Evolutionary conservation across 2,113 vertebrate genomes (phyloP).

Genomic region (Neoarius graeffei): DNA sequence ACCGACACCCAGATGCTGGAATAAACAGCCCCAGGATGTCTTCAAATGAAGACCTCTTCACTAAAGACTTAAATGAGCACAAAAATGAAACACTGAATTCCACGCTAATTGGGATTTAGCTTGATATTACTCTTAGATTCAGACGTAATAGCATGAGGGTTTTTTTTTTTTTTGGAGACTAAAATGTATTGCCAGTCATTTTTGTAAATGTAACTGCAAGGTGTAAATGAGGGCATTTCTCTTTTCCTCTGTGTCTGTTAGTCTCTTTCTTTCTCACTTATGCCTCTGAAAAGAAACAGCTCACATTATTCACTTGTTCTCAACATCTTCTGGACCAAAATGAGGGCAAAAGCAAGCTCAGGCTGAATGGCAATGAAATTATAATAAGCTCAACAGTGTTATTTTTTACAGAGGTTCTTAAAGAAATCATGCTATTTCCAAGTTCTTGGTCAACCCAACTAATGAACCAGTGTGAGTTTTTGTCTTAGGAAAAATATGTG

Average conservation of each 20-base stretch:
- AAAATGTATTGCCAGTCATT: background rate
- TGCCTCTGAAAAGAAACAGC: background rate
- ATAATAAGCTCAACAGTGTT: background rate
- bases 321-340: background rate
- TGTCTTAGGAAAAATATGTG: slow-evolving; percentile 21
- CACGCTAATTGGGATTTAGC: background rate
- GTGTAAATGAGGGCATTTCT: background rate
- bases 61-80: background rate
- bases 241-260: background rate
- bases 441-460: background rate
- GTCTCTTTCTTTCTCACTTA: background rate
- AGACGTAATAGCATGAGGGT: background rate
- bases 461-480: slow-evolving; percentile 18
- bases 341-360: background rate
- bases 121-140: background rate
- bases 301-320: background rate
- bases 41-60: background rate
- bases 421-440: background rate
- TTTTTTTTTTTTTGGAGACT: background rate
- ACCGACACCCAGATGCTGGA: background rate
- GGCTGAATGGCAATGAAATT: background rate
- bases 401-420: background rate
- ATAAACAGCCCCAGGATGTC: background rate
- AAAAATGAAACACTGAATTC: background rate
- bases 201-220: background rate